Base-by-base conservation (phyloP, 2,888 invertebrate species). In the Drosophila testacea region DNA sequence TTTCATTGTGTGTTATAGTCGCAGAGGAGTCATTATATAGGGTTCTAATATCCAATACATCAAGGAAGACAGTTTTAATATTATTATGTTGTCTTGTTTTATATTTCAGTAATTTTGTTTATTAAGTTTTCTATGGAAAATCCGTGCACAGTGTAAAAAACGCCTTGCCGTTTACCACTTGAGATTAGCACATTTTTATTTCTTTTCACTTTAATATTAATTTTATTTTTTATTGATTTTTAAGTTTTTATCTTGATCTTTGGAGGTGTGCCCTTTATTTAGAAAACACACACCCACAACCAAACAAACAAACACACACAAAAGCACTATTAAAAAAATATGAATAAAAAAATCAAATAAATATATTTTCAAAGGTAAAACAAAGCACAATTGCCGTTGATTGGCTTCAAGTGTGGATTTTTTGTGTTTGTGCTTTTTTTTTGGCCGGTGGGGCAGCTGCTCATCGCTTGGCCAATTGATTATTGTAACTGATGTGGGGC, bases 401-500 rank as follows among this genome's bases (percentile, higher is more conserved):
- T 56, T 41, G n/a, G 22, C 27, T 72, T 39, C 60, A 67, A 63
- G 32, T 56, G 30, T 38, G 61, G 16, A 22, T 22, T 22, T 22
- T 22, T 22, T 22, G 22, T 22, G 22, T 22, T 1, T 22, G 2
- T 3, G 22, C 2, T 22, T 22, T 56, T 62, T 62, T 41, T 69
- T 50, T 28, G 60, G 44, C 39, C 56, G 16, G 50, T 50, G 66
- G 67, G 62, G 67, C 51, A 61, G 79, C 51, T 59, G 63, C 48
- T 83, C 69, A 67, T 67, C 68, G 70, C 81, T 81, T 74, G 83
- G 83, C 83, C 86, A 85, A 79, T 88, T 83, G 87, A 83, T 90
- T 73, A 74, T 75, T 76, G 81, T 62, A 63, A 88, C 88, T 88
- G 83, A 80, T 69, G 76, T 60, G 57, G 57, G 62, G 77, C 79